A percentile compares a stretch with the other conserved stretches of the same genome.
Evolutionary conservation across 2,113 vertebrate species (phyloP).

Genomic region (Chaetops frenatus): DNA sequence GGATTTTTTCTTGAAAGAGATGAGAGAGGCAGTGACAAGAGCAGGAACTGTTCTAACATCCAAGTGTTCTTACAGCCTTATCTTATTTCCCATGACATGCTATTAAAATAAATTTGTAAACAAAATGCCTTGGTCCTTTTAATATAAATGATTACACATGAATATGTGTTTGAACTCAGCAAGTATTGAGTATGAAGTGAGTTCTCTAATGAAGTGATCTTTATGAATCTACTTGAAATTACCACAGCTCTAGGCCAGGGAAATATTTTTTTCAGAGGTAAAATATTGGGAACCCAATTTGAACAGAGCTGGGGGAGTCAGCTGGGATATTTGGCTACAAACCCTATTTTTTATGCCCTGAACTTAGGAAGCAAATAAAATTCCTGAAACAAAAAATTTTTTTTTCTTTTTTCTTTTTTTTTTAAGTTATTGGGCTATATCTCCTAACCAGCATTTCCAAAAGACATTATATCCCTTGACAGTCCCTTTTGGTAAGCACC

Average conservation of each 20-base stretch:
- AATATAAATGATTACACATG: not conserved
- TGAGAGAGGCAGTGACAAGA: not conserved
- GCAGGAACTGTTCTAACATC: not conserved
- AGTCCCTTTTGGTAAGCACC: not conserved
- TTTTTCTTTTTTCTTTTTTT: not conserved
- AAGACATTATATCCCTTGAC: not conserved
- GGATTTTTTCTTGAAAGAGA: not conserved
- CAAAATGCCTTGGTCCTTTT: not conserved
- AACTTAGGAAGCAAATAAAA: not conserved
- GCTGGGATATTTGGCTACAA: not conserved
- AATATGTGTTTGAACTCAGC: not conserved
- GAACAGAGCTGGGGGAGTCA: not conserved
- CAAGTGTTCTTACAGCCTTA: not conserved
- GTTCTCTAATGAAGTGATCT: not conserved
- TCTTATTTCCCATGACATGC: not conserved
- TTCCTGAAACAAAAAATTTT: not conserved
- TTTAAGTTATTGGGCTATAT: not conserved
- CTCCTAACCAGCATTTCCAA: not conserved
- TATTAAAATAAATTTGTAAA: not conserved
- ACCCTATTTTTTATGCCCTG: not conserved
- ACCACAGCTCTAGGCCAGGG: not conserved
- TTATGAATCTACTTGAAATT: not conserved
- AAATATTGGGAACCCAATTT: not conserved
- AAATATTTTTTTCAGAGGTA: not conserved
- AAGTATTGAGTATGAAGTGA: not conserved